Evolutionary conservation across 2,113 vertebrate species (phyloP).

Genomic region (Ctenodactylus gundi): DNA sequence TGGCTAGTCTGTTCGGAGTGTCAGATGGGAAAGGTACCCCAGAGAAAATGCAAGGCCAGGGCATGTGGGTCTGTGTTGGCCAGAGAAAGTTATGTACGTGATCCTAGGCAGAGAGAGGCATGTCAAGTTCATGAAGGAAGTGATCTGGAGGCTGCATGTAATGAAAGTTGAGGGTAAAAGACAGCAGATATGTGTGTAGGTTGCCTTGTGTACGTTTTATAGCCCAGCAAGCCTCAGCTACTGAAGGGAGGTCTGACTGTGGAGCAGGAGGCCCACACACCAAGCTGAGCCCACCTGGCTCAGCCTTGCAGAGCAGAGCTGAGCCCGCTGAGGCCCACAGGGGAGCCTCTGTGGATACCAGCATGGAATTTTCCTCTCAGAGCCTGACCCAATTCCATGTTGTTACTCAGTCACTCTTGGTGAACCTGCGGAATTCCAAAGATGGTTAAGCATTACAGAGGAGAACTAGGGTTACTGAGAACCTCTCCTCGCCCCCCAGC

Average conservation of each 20-base stretch:
- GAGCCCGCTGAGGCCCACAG: neutral
- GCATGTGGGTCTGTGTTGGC: neutral
- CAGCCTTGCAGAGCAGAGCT: neutral
- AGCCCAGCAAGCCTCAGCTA: neutral
- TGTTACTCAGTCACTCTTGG: neutral
- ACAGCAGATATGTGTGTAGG: neutral
- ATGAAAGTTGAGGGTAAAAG: neutral
- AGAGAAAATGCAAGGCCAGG: neutral
- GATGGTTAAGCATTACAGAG: neutral
- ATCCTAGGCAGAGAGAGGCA: neutral
- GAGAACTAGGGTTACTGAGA: neutral
- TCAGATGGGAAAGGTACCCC: neutral
- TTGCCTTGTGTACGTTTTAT: neutral
- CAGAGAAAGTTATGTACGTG: neutral
- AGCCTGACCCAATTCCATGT: neutral
- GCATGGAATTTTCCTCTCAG: conserved; percentile 48
- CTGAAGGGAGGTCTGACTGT: neutral
- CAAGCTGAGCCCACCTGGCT: neutral
- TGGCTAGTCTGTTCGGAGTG: neutral
- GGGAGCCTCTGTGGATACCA: neutral
- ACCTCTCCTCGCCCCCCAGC: neutral
- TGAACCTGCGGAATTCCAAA: neutral
- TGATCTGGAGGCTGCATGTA: neutral
- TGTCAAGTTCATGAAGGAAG: neutral
- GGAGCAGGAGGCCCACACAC: neutral